These are phyloP conservation scores for Lagria hirta DNA, from an alignment of 2,888 invertebrate genomes.

Conservation along the genomic window DNA sequence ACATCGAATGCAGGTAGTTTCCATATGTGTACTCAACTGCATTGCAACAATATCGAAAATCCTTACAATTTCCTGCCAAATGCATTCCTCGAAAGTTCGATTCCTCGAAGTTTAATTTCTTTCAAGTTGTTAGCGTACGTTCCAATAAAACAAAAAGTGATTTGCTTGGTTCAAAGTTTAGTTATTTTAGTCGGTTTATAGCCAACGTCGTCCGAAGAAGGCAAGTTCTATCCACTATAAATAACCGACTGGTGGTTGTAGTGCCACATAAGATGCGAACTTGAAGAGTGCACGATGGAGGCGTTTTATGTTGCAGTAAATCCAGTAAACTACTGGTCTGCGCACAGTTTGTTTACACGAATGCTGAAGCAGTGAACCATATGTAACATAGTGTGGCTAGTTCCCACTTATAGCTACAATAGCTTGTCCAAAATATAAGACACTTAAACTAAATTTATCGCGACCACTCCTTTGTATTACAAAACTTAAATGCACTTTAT, in stretches of 20 bases:
- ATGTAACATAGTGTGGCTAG: constrained; percentile 41
- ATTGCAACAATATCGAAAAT: too few relatives aligned
- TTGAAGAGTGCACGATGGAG: constrained; percentile 35
- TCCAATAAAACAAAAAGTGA: too few relatives aligned
- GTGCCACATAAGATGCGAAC: constrained; percentile 13
- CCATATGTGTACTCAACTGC: too few relatives aligned
- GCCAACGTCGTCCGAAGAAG: too few relatives aligned
- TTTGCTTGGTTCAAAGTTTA: too few relatives aligned
- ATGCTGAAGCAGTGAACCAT: constrained; percentile 43
- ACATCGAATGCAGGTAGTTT: too few relatives aligned
- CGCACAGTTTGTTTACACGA: constrained; percentile 50
- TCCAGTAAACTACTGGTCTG: constrained; percentile 48
- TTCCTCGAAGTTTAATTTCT: too few relatives aligned
- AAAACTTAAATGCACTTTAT: constrained; percentile 39
- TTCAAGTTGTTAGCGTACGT: too few relatives aligned
- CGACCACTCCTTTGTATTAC: constrained; percentile 40
- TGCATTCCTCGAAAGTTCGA: too few relatives aligned
- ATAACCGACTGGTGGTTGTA: constrained; percentile 23
- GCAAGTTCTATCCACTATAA: too few relatives aligned
- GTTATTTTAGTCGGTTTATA: too few relatives aligned
- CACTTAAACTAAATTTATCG: constrained; percentile 41
- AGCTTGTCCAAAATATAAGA: constrained; percentile 41
- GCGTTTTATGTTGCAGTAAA: constrained; percentile 51
- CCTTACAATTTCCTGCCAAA: too few relatives aligned
- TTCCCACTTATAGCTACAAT: constrained; percentile 40